Conservation (phyloP, 2,797 vertebrate genomes). For the Mareca strepera region DNA sequence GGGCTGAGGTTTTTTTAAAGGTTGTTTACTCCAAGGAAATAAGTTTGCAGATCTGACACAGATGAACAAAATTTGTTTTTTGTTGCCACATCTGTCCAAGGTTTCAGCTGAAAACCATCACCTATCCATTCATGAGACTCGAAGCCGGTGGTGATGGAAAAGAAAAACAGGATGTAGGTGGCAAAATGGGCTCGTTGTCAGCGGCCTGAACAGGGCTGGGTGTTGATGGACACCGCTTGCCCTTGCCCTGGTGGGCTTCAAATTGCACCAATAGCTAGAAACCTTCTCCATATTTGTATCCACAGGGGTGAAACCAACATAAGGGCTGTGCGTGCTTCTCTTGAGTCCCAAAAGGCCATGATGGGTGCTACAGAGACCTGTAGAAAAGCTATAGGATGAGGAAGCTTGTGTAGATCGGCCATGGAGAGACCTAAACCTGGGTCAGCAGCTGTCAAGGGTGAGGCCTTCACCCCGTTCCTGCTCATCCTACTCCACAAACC, state of each 20-base stretch:
- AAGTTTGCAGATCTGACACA: background rate
- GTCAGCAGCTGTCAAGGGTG: accelerated
- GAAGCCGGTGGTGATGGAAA: background rate
- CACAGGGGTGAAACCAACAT: accelerated
- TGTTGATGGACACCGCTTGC: background rate
- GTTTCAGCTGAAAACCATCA: background rate
- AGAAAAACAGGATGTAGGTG: background rate
- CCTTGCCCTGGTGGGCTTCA: background rate
- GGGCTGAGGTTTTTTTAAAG: background rate
- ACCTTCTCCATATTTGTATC: background rate
- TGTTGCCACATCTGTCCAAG: background rate
- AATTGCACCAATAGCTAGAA: background rate
- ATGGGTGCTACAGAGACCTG: background rate
- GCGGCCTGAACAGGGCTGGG: background rate
- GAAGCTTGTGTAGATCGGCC: background rate
- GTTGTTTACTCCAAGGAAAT: background rate
- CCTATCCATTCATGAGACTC: background rate
- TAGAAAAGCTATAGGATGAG: background rate
- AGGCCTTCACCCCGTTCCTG: background rate
- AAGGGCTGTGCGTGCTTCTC: background rate
- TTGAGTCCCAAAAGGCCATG: background rate
- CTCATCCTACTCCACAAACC: background rate
- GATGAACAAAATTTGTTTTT: background rate
- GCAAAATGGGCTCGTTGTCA: background rate
- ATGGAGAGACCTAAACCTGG: background rate